phyloP scores from a whole-genome alignment of 2,888 invertebrate genomes.

The Panzeria rudis region DNA sequence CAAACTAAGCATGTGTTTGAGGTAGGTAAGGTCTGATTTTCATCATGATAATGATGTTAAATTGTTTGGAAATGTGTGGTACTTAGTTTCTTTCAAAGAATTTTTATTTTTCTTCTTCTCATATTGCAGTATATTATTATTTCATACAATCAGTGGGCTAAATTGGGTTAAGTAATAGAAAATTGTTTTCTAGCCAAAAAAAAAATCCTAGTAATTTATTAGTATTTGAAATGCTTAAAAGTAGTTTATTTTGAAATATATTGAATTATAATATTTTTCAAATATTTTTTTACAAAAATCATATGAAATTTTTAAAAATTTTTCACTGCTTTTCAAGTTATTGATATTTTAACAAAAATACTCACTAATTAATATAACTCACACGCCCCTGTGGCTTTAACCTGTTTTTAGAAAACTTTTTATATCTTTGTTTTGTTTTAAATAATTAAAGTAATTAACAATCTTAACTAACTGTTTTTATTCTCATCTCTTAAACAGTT shows the following conservation, averaged over 20 bases:
- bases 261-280: neutral
- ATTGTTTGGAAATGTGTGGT: conserved; percentile 24
- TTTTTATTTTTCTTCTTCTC: neutral
- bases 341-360: neutral
- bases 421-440: neutral
- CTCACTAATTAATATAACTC: neutral
- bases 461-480: conserved; percentile 5
- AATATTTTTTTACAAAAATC: neutral
- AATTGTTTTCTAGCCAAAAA: neutral
- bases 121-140: neutral
- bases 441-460: neutral
- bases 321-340: neutral
- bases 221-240: neutral
- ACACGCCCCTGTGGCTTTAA: neutral
- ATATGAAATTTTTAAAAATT: no score
- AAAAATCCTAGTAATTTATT: neutral
- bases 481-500: conserved; percentile 27
- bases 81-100: conserved; percentile 10
- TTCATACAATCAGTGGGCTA: conserved; percentile 33
- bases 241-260: neutral
- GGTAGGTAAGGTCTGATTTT: conserved; percentile 41
- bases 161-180: conserved; percentile 46
- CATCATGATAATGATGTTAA: conserved; percentile 21
- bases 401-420: neutral
- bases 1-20: conserved; percentile 1